Base-by-base conservation (phyloP, 2,113 vertebrate species). In the Xyliphius kryptos region DNA sequence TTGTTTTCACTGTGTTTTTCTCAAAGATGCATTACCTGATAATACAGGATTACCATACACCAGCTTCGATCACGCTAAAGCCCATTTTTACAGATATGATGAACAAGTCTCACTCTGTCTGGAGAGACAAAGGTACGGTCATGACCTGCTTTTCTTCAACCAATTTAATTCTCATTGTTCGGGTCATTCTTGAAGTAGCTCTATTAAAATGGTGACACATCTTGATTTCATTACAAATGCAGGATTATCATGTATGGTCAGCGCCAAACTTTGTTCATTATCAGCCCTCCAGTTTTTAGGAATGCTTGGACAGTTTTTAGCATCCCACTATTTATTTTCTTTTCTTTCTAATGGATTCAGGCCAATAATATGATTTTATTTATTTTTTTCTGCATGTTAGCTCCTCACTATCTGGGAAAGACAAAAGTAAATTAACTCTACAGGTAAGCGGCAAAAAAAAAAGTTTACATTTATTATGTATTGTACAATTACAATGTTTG, bases 81-180 rank as follows among this genome's bases (percentile, higher is more conserved):
- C 95, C 11, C 95, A 98, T 74, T 98, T 97, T 70, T 97, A 97
- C 76, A 90, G 92, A 83, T 97, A 97, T 0, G 95, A 98, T 5
- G 95, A 98, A 79, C 95, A 97, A 56, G 91, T 98, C 66, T 93
- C 90, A 0, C 86, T 98, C 0, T 97, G 93, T 83, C 80, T 98
- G 75, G 95, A 98, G 79, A 88, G 92, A 67, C 88, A 91, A 58
- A 92, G 91, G 95, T 98, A 74, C 86, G 86, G 19, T 60, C n/a
- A n/a, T n/a, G n/a, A n/a, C n/a, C n/a, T 38, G 36, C 36, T 38
- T 38, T 38, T 38, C 36, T 10, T 38, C 10, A 38, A 10, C 36
- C 5, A 38, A n/a, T n/a, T n/a, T n/a, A n/a, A n/a, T n/a, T n/a
- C n/a, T n/a, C n/a, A n/a, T n/a, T n/a, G n/a, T n/a, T n/a, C n/a